Evolutionary conservation across 2,113 vertebrate genomes (phyloP), one percentile per base, ranked within the genome.

Genomic region (Hirundichthys speculiger): DNA sequence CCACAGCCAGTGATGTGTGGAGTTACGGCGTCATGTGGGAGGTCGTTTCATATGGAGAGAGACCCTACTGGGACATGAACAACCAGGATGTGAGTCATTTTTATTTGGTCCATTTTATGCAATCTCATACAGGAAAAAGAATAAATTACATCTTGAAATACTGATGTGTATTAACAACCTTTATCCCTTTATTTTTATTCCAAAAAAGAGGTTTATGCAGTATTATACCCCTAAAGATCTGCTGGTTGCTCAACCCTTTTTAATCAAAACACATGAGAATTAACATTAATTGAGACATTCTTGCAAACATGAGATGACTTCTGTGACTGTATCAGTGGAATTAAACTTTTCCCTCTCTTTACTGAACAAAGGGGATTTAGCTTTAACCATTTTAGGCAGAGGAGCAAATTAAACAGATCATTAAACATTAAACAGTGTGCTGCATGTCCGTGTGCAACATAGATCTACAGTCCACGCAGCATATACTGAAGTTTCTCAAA

Each of bases 11-110:
- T 39, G 96, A 98, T 25, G 96, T 96, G 53, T 98, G 96, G 96
- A 97, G 96, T 85, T 98, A 97, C 0, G 96, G 96, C 14, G 96
- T 98, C 78, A 98, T 98, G 96, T 98, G 96, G 96, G 97, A 98
- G 86, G 97, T 98, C 86, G 96, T 98, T 93, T 98, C 97, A 20
- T 98, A 97, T 0, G 96, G 97, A 88, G 97, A 98, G 70, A 94
- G 96, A 15, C 97, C 97, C 9, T 98, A 98, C 49, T 99, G 97
- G 97, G 96, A 98, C 71, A 98, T 98, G 96, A 97, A 95, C 89
- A 98, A 98, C 82, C 96, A 98, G 90, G 96, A 98, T 18, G 96
- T 98, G 83, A 96, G 96, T 94, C 54, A 55, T 47, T 46, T 47
- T 19, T 18, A 45, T 10, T 8, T 16, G 2, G 9, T 45, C 42